phyloP scores from a whole-genome alignment of 2,888 invertebrate species.

The Drosophila kambysellisi region DNA sequence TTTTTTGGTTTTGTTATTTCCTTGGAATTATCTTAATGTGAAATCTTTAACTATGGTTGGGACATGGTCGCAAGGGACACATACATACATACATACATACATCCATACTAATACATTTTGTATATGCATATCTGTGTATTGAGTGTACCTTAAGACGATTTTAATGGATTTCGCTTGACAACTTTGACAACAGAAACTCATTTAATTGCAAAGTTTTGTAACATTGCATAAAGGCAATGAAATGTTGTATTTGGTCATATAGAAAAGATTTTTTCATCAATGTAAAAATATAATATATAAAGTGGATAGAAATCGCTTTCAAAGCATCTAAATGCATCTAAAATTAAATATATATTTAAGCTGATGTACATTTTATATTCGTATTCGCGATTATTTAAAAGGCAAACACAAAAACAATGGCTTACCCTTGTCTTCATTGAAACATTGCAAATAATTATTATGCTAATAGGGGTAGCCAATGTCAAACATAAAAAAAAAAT shows the following conservation, averaged over 20 bases:
- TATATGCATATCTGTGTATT: constrained; percentile 10
- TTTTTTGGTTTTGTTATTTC: constrained; percentile 59
- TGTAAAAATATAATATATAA: neutral
- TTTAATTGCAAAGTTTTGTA: constrained; percentile 77
- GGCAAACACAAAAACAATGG: neutral
- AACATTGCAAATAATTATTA: constrained; percentile 38
- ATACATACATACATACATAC: constrained; percentile 33
- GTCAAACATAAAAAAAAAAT: constrained; percentile 25
- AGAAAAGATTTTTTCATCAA: constrained; percentile 17
- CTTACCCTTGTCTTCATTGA: constrained; percentile 15
- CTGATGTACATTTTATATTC: neutral
- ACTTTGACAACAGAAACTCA: constrained; percentile 59
- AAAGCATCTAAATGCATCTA: neutral
- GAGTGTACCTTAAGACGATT: constrained; percentile 63
- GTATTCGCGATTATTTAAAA: neutral
- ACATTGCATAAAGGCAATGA: constrained; percentile 40
- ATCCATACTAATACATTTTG: constrained; percentile 17
- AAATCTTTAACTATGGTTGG: constrained; percentile 78
- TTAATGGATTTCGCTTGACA: constrained; percentile 76
- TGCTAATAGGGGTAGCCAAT: constrained; percentile 50
- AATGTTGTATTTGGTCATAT: constrained; percentile 4
- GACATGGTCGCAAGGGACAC: constrained; percentile 73
- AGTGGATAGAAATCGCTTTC: constrained; percentile 7
- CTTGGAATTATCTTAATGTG: constrained; percentile 79
- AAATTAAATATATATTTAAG: neutral